Percentiles rank a stretch among this genome's conserved stretches.
Conservation (phyloP, 1,140 invertebrate genomes). For the Hyposmocoma kahamanoa region DNA sequence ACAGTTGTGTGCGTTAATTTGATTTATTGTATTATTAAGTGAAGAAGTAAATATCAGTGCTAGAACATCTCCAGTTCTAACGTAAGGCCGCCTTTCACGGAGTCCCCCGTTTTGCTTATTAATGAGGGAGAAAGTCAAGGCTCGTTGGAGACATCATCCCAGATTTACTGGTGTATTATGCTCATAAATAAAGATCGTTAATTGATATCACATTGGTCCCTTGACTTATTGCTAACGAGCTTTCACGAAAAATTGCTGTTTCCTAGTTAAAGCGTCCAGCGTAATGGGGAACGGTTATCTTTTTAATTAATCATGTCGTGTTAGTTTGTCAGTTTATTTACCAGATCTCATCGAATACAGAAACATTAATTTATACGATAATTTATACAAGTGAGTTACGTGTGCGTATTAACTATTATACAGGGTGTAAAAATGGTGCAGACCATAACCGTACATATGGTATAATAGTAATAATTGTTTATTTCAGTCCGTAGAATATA, state of each 20-base stretch:
- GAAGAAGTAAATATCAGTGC: neutral
- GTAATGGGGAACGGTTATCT: neutral
- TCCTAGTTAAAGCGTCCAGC: neutral
- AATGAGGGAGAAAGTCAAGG: constrained; percentile 24
- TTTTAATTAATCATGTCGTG: constrained; percentile 1
- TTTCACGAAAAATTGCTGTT: neutral
- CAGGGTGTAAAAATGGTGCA: too few relatives aligned
- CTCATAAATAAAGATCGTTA: constrained; percentile 37
- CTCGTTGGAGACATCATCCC: constrained; percentile 24
- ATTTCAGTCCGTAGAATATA: too few relatives aligned
- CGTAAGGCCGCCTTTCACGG: constrained; percentile 12
- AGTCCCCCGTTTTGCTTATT: constrained; percentile 31
- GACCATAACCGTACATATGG: too few relatives aligned
- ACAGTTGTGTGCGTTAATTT: neutral
- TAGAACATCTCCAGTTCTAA: constrained; percentile 1
- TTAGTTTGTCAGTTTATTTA: too few relatives aligned
- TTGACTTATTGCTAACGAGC: constrained; percentile 20
- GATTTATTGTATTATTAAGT: neutral
- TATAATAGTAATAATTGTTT: too few relatives aligned
- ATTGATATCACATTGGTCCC: constrained; percentile 26
- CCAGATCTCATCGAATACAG: neutral
- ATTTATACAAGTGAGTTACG: too few relatives aligned
- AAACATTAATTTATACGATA: too few relatives aligned
- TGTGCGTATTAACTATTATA: too few relatives aligned
- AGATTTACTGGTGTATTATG: constrained; percentile 28